These are phyloP conservation scores for Holcopasites calliopsidis DNA, from an alignment of 1,140 invertebrate species.

Conservation along the genomic window DNA sequence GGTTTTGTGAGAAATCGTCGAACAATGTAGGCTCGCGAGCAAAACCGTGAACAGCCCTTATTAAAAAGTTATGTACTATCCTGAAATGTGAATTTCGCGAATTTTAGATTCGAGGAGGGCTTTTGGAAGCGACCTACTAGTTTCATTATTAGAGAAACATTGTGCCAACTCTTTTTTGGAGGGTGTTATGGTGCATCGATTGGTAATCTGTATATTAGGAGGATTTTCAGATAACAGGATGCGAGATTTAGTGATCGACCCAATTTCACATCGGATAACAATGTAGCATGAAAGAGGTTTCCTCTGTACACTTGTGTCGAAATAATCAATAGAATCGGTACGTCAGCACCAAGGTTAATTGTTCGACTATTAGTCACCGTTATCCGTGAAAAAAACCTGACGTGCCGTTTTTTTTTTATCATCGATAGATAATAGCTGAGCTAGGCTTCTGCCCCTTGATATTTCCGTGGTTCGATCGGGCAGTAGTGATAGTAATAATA, in stretches of 20 bases:
- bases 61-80: too few species aligned
- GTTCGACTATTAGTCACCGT: conserved; percentile 2
- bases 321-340: conserved; percentile 21
- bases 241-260: conserved; percentile 37
- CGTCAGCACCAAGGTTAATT: conserved; percentile 34
- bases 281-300: conserved; percentile 27
- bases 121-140: too few species aligned
- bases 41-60: neutral
- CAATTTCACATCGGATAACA: conserved; percentile 33
- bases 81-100: too few species aligned
- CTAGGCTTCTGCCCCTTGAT: neutral
- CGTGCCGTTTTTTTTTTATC: neutral
- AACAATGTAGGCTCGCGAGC: neutral
- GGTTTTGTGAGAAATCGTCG: conserved; percentile 19
- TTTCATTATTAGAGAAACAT: too few species aligned
- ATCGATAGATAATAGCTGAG: neutral
- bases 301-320: conserved; percentile 14
- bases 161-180: too few species aligned
- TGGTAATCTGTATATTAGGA: too few species aligned
- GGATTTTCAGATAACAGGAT: conserved; percentile 21
- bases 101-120: too few species aligned
- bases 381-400: neutral
- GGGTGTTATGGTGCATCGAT: too few species aligned
- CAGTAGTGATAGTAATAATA: neutral
- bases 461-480: neutral